Conservation (phyloP, 1,140 invertebrate species). For the Eurosta solidaginis region DNA sequence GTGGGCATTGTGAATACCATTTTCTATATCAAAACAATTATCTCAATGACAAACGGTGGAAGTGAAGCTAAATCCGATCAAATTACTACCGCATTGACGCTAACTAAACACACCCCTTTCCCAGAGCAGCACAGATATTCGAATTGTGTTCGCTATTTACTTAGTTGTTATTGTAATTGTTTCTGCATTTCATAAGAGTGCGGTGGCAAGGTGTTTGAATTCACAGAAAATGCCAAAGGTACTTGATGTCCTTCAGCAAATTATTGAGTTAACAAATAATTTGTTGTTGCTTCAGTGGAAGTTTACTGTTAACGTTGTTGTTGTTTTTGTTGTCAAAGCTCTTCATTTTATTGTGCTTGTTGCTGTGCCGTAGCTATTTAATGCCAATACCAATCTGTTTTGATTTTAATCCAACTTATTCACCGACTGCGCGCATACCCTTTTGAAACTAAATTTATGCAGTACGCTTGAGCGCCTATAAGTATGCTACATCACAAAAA, state of each 20-base stretch:
- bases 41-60: conserved; percentile 10
- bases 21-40: conserved; percentile 19
- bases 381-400: conserved; percentile 44
- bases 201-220: conserved; percentile 30
- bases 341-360: no score
- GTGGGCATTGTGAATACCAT: neutral
- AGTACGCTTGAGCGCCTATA: neutral
- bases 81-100: neutral
- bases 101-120: neutral
- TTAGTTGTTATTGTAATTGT: neutral
- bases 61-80: neutral
- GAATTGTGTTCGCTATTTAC: neutral
- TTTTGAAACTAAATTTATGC: neutral
- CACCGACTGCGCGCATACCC: conserved; percentile 36
- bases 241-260: neutral
- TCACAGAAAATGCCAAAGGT: conserved; percentile 5
- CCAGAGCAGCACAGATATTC: neutral
- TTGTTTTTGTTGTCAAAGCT: neutral
- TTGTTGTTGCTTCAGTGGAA: neutral
- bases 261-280: neutral
- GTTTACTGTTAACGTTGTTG: neutral
- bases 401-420: conserved; percentile 53
- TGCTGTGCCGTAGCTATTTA: neutral
- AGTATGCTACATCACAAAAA: neutral
- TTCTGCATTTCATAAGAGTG: neutral